Conservation (phyloP, 1,140 invertebrate genomes). For the Batillaria attramentaria region DNA sequence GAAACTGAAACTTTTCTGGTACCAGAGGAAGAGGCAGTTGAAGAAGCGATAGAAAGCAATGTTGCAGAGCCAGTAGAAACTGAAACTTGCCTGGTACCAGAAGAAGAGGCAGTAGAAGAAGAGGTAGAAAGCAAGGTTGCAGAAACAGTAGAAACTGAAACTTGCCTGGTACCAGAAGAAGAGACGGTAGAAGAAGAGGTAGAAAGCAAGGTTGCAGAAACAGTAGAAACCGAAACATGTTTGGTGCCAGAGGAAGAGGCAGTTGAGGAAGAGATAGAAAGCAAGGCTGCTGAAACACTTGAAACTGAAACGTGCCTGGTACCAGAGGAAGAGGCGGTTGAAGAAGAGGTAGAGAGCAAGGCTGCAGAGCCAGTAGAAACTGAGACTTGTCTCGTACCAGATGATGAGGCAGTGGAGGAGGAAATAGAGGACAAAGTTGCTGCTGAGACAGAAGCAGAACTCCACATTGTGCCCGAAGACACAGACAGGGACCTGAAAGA, state of each 20-base stretch:
- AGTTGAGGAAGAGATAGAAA: slow-evolving; percentile 60
- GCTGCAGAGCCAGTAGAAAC: not conserved
- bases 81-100: too few relatives aligned
- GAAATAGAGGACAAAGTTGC: slow-evolving; percentile 54
- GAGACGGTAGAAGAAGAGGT: slow-evolving; percentile 21
- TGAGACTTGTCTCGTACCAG: not conserved
- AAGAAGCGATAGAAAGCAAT: slow-evolving; percentile 26
- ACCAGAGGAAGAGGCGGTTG: not conserved
- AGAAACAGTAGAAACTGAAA: slow-evolving; percentile 13
- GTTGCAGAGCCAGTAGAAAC: not conserved
- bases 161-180: not conserved
- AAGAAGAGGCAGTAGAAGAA: slow-evolving; percentile 64
- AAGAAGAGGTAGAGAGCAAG: slow-evolving; percentile 19
- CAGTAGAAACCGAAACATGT: not conserved
- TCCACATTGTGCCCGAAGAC: not conserved
- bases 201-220: slow-evolving; percentile 17
- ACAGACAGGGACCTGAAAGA: not conserved
- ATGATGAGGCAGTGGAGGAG: slow-evolving; percentile 35
- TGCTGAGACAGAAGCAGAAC: not conserved
- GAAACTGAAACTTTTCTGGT: slow-evolving; percentile 6
- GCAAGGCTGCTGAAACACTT: not conserved
- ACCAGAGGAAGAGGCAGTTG: slow-evolving; percentile 15
- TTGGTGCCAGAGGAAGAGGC: slow-evolving; percentile 38
- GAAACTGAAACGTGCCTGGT: slow-evolving; percentile 6
- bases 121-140: slow-evolving; percentile 29